These are phyloP conservation scores for Brachyhypopomus occidentalis DNA, from an alignment of 2,113 vertebrate genomes.

Conservation along the genomic window DNA sequence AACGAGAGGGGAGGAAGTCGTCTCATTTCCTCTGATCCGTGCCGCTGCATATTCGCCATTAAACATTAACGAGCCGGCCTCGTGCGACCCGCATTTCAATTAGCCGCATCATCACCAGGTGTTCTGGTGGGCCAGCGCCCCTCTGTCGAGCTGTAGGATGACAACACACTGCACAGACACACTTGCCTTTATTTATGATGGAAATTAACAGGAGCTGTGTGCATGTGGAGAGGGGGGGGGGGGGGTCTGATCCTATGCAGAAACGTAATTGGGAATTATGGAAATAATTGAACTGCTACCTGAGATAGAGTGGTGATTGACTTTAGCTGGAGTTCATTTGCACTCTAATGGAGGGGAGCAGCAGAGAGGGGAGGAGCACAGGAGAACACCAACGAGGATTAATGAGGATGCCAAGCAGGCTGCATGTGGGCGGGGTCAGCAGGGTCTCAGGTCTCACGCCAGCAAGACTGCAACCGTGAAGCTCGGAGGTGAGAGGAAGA, in stretches of 20 bases:
- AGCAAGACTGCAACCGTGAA: background rate
- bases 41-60: conserved; percentile 64
- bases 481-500: background rate
- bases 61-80: conserved; percentile 67
- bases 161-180: conserved; percentile 19
- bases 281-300: conserved; percentile 37
- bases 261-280: conserved; percentile 42
- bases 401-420: too few relatives aligned
- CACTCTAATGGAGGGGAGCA: conserved; percentile 38
- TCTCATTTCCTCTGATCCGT: conserved; percentile 64
- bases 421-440: too few relatives aligned
- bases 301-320: conserved; percentile 40
- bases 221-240: background rate
- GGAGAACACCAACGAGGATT: conserved; percentile 13
- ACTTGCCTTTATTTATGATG: conserved; percentile 29
- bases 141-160: conserved; percentile 9
- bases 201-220: conserved; percentile 12
- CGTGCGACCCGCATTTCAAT: conserved; percentile 61
- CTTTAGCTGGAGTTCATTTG: conserved; percentile 37
- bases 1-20: conserved; percentile 48
- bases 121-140: conserved; percentile 43
- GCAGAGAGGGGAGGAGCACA: background rate
- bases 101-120: conserved; percentile 52
- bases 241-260: conserved; percentile 12
- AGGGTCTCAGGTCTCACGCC: background rate